These are phyloP conservation scores for Schizopygopsis pylzovi DNA, from an alignment of 2,797 vertebrate species.

Conservation along the genomic window DNA sequence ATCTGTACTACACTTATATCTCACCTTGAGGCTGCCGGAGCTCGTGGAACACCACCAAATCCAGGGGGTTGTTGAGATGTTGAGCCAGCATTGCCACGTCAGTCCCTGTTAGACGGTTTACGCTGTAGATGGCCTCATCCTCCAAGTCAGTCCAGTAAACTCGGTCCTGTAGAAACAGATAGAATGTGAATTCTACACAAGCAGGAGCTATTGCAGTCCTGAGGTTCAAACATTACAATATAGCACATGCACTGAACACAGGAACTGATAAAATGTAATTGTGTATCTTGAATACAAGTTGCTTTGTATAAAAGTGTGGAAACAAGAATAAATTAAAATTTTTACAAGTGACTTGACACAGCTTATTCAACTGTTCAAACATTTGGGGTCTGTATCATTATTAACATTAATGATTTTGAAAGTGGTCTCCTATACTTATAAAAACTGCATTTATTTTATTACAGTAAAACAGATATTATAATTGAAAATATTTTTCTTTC, in stretches of 20 bases:
- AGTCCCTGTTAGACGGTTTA: constrained; percentile 88
- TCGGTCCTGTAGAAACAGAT: constrained; percentile 81
- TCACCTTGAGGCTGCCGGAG: constrained; percentile 94
- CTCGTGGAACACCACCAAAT: constrained; percentile 95
- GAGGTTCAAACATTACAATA: background rate
- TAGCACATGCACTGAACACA: background rate
- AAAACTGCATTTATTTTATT: background rate
- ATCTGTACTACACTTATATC: background rate
- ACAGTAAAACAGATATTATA: background rate
- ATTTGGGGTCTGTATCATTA: background rate
- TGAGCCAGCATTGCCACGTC: constrained; percentile 89
- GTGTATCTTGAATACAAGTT: background rate
- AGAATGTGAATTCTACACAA: background rate
- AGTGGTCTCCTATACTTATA: background rate
- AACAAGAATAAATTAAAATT: background rate
- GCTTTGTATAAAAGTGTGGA: background rate
- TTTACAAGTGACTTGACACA: background rate
- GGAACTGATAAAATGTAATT: background rate
- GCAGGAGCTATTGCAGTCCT: background rate
- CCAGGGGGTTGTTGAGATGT: constrained; percentile 95
- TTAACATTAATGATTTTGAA: background rate
- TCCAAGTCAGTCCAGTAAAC: constrained; percentile 97
- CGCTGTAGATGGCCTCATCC: constrained; percentile 94
- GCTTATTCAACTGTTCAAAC: background rate
- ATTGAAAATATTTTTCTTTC: background rate